These are phyloP conservation scores for Rhea americana DNA, from an alignment of 2,113 vertebrate genomes.

Conservation along the genomic window DNA sequence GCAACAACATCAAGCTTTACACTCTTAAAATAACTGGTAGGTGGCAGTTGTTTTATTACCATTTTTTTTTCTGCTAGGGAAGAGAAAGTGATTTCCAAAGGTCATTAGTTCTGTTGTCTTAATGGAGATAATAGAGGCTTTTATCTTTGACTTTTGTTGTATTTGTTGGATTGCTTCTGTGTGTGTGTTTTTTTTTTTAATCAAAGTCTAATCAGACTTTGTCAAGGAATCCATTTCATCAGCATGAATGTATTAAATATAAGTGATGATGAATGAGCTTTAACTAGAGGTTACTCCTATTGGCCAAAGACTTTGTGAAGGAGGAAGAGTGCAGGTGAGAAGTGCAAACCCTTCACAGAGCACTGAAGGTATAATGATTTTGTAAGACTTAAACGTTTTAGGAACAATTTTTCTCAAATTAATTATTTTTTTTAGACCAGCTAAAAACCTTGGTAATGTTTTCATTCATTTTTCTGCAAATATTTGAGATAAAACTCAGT, in stretches of 20 bases:
- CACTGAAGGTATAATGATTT: neutral
- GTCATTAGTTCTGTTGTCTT: neutral
- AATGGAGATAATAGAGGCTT: neutral
- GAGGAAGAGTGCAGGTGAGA: neutral
- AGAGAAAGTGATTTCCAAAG: neutral
- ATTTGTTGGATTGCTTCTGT: neutral
- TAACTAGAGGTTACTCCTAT: neutral
- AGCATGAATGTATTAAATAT: neutral
- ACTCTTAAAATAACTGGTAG: conserved; percentile 2
- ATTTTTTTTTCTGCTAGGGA: neutral
- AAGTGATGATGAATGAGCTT: neutral
- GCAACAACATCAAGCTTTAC: neutral
- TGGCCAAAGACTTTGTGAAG: neutral
- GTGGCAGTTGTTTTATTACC: conserved; percentile 11
- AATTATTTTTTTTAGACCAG: neutral
- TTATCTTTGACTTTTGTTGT: neutral
- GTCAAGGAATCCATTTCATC: neutral
- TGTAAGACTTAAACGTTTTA: neutral
- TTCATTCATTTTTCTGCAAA: neutral
- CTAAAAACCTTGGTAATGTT: neutral
- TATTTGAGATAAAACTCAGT: neutral
- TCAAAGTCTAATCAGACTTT: neutral
- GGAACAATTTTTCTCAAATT: neutral
- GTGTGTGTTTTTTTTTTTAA: neutral
- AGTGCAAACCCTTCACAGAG: neutral